A percentile compares a stretch with the other conserved stretches of the same genome.
phyloP scores from a whole-genome alignment of 2,797 vertebrate species.

The Myotis planiceps region DNA sequence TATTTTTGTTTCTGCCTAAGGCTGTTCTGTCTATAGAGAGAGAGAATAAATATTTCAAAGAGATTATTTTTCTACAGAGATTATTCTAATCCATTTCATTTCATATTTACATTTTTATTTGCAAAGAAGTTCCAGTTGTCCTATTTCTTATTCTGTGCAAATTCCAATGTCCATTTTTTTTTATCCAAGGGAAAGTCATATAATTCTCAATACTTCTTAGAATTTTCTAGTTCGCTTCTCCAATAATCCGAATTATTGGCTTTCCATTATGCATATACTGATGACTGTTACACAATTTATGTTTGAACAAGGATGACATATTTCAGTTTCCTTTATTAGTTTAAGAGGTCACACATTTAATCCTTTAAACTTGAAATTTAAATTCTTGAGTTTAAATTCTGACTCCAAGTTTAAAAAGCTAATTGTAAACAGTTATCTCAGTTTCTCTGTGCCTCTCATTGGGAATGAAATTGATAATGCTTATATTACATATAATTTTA shows the following conservation, averaged over 20 bases:
- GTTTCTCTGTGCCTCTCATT: neutral
- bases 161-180: neutral
- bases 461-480: neutral
- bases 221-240: neutral
- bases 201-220: neutral
- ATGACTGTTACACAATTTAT: neutral
- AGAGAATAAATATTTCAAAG: neutral
- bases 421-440: neutral
- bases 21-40: neutral
- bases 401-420: neutral
- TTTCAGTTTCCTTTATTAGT: neutral
- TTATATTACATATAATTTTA: neutral
- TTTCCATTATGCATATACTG: neutral
- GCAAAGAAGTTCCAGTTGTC: neutral
- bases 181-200: neutral
- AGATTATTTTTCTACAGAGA: neutral
- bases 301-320: neutral
- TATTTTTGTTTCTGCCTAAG: neutral
- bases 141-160: neutral
- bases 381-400: neutral
- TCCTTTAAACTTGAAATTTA: neutral
- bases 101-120: neutral
- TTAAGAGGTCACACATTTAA: neutral
- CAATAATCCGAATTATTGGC: neutral
- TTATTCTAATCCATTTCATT: neutral